Evolutionary conservation across 2,113 vertebrate species (phyloP).

Genomic region (Vidua chalybeata): DNA sequence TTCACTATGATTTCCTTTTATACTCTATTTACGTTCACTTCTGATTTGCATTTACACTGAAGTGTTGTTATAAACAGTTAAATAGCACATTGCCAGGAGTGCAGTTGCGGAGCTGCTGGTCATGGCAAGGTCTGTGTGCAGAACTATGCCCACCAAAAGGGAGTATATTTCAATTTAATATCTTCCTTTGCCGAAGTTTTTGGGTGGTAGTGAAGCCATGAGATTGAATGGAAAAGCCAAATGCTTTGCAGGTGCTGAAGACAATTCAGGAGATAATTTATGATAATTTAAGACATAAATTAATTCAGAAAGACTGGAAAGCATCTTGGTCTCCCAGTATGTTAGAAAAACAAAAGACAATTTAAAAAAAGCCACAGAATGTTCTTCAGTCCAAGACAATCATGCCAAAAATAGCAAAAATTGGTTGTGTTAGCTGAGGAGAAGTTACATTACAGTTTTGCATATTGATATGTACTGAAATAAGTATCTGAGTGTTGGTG

Average conservation of each 20-base stretch:
- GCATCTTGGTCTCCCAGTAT: constrained; percentile 13
- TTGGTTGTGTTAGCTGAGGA: not conserved
- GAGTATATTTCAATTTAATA: not conserved
- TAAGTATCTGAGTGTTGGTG: not conserved
- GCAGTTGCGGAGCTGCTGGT: not conserved
- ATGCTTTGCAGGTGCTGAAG: constrained; percentile 55
- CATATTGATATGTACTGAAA: not conserved
- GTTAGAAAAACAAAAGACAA: constrained; percentile 56
- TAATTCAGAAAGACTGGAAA: constrained; percentile 36
- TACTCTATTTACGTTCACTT: not conserved
- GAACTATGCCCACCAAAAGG: not conserved
- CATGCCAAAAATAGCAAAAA: constrained; percentile 43
- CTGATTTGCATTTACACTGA: not conserved
- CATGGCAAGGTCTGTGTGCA: not conserved
- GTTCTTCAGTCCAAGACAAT: constrained; percentile 28
- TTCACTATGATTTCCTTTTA: not conserved
- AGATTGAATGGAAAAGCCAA: constrained; percentile 4
- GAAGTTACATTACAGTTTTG: not conserved
- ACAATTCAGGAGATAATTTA: constrained; percentile 32
- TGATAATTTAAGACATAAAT: not conserved
- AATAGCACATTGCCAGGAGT: not conserved
- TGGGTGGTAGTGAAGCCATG: not conserved
- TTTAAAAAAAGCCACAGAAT: not conserved
- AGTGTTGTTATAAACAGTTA: not conserved
- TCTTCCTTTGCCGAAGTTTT: not conserved